phyloP scores from a whole-genome alignment of 2,113 vertebrate species.

The Cavia porcellus region DNA sequence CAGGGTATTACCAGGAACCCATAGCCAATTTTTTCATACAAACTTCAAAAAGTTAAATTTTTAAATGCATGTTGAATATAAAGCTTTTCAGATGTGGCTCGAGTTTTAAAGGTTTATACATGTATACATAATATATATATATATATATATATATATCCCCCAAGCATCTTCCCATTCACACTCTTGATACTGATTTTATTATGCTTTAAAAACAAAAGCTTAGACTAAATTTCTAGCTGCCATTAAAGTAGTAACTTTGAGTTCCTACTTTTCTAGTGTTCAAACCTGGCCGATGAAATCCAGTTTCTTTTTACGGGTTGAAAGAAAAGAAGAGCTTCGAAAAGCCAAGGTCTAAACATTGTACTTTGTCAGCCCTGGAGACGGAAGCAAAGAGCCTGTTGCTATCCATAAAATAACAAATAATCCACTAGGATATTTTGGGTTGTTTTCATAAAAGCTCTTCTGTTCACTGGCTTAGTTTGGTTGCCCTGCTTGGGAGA shows the following conservation, averaged over 20 bases:
- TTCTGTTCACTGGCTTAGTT: neutral
- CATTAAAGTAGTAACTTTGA: neutral
- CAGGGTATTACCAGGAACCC: conserved; percentile 9
- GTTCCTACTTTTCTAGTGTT: conserved; percentile 37
- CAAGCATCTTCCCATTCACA: neutral
- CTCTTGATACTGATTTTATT: neutral
- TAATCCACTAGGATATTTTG: neutral
- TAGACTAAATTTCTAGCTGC: neutral
- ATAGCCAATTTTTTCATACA: conserved; percentile 17
- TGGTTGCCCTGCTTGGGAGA: neutral
- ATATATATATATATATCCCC: neutral
- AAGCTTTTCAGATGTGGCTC: conserved; percentile 4
- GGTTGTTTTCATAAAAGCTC: neutral
- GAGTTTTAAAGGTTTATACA: neutral
- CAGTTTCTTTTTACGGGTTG: neutral
- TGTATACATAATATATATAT: too few species aligned
- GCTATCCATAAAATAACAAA: neutral
- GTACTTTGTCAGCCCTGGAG: neutral
- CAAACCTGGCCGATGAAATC: conserved; percentile 37
- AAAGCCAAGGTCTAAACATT: neutral
- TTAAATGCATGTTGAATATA: neutral
- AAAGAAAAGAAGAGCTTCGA: neutral
- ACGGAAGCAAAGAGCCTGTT: neutral
- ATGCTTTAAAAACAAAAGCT: neutral
- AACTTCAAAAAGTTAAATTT: neutral